Evolutionary conservation across 2,797 vertebrate genomes (phyloP).

Genomic region (Neosilurus mollespiculum): DNA sequence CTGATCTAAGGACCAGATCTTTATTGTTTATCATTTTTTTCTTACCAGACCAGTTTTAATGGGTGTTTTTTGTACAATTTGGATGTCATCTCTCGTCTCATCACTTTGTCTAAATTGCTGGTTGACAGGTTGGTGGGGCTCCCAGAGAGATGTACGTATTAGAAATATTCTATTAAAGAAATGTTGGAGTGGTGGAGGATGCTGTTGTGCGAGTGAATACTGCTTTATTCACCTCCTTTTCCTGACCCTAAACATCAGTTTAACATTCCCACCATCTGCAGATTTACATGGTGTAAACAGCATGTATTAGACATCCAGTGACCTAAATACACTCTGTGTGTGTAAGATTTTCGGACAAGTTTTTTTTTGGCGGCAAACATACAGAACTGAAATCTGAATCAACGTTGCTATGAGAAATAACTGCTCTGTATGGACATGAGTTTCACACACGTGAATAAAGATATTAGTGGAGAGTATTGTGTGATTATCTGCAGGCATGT

Average conservation of each 20-base stretch:
- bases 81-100: slow-evolving; percentile 56
- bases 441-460: slow-evolving; percentile 55
- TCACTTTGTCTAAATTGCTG: slow-evolving; percentile 70
- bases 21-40: slow-evolving; percentile 67
- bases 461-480: slow-evolving; percentile 50
- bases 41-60: slow-evolving; percentile 68
- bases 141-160: slow-evolving; percentile 66
- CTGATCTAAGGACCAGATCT: slow-evolving; percentile 71
- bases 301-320: slow-evolving; percentile 66
- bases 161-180: slow-evolving; percentile 71
- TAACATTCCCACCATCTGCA: slow-evolving; percentile 48
- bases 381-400: slow-evolving; percentile 46
- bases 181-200: slow-evolving; percentile 59
- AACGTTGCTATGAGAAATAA: slow-evolving; percentile 48
- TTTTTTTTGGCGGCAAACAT: slow-evolving; percentile 51
- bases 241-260: slow-evolving; percentile 63
- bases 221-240: slow-evolving; percentile 57
- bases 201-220: slow-evolving; percentile 64
- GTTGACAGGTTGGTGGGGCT: slow-evolving; percentile 64
- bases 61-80: slow-evolving; percentile 73
- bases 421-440: slow-evolving; percentile 54
- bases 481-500: slow-evolving; percentile 46
- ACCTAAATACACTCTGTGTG: slow-evolving; percentile 48
- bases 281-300: slow-evolving; percentile 64
- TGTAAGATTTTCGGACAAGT: slow-evolving; percentile 43